phyloP scores from a whole-genome alignment of 2,888 invertebrate species.

The Chloroclystis v-ata region DNA sequence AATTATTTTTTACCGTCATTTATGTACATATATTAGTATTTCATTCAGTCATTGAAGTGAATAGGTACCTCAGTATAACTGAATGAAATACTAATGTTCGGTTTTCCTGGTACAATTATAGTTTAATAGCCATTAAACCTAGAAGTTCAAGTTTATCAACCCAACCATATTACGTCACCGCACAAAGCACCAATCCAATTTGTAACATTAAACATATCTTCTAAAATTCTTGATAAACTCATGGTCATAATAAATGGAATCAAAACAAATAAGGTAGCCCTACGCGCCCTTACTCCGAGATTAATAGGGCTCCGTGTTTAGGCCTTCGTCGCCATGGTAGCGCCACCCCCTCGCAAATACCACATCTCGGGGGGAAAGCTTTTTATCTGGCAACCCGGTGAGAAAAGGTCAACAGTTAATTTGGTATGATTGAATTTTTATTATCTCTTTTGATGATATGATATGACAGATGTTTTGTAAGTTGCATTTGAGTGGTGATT shows the following conservation, averaged over 20 bases:
- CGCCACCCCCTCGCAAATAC: conserved; percentile 51
- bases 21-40: too few species aligned
- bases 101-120: too few species aligned
- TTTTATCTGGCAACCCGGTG: conserved; percentile 55
- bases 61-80: too few species aligned
- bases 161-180: not conserved
- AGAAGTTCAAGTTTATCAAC: too few species aligned
- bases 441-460: conserved; percentile 19
- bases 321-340: conserved; percentile 63
- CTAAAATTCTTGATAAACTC: conserved; percentile 12
- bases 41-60: too few species aligned
- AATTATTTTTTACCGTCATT: too few species aligned
- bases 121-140: too few species aligned
- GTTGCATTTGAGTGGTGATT: too few species aligned
- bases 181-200: not conserved
- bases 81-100: too few species aligned
- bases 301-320: conserved; percentile 72
- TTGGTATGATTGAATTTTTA: conserved; percentile 27
- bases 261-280: conserved; percentile 42
- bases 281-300: conserved; percentile 67
- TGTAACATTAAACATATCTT: conserved; percentile 3
- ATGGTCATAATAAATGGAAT: conserved; percentile 26
- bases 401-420: conserved; percentile 38
- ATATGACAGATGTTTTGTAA: conserved; percentile 12
- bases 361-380: conserved; percentile 70